Base-by-base conservation (phyloP, 2,797 vertebrate genomes). In the Tangara arthus region DNA sequence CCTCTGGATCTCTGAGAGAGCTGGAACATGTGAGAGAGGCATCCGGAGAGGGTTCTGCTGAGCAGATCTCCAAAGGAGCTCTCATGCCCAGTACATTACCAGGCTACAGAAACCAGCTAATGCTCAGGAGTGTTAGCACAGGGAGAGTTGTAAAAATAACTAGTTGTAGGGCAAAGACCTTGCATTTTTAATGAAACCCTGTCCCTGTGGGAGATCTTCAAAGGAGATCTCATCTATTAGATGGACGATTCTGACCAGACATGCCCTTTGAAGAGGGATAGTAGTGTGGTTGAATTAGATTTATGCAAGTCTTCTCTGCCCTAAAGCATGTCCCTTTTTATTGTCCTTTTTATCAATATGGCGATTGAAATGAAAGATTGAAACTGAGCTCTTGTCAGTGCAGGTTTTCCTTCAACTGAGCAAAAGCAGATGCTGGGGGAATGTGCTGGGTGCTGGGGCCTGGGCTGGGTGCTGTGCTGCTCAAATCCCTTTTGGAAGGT, bases 141-240 rank as follows among this genome's bases (percentile, higher is more conserved):
- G 63, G 15, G 76, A 90, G 49, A 91, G 82, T 32, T 94, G 94
- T 91, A 94, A 97, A 97, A 97, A 96, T 96, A 97, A 95, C 89
- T 50, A 91, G 86, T 95, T 94, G 75, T 75, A 96, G 89, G 91
- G 89, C 89, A 92, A 92, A 95, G 93, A 76, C 77, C 90, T 96
- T 97, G 73, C 80, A 96, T 97, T 95, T 97, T 96, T 97, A 96
- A 96, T 93, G 82, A 81, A 26, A 35, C 26, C 49, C 28, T 72
- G 52, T 42, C 72, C 93, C 84, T 65, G 22, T 4, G 71, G 93
- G 92, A 95, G n/a, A 71, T 65, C 84, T 93, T 95, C 82, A 94
- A 60, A 93, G 47, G 84, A 90, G 64, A 94, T 80, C 90, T 94
- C 49, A 87, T 92, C 49, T 82, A 60, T 90, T 61, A 89, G 64